Base-by-base conservation (phyloP, 1,140 invertebrate species). In the Drosophila pseudoananassae region DNA sequence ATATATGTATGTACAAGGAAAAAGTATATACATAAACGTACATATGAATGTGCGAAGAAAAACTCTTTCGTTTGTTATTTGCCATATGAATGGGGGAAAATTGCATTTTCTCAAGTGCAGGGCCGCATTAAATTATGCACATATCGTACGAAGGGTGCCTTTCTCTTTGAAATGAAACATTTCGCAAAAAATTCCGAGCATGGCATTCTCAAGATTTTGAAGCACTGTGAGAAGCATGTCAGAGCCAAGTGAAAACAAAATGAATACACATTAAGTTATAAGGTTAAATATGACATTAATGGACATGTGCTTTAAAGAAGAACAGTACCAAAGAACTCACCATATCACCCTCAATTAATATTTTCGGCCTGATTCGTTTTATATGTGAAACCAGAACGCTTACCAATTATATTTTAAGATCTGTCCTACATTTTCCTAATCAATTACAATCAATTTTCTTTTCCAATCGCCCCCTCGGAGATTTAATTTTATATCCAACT, bases 101-200 rank as follows among this genome's bases (percentile, higher is more conserved):
- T 45, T 81, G 55, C 73, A 77, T 56, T 49, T 77, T 57, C 57
- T 66, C 72, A 80, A 79, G 70, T 75, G 64, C 71, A 75, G 66
- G 66, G 66, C 66, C 66, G 64, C 64, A 69, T 70, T 70, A 76
- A 77, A 76, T 70, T 77, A 77, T 63, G 73, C 51, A 53, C 66
- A 69, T 68, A 12, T 10, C 33, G 33, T 15, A 20, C 14, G 51
- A 70, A 69, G 64, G 20, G 15, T 25, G 63, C 43, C 40, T 69
- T 49, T 70, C 66, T 46, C 64, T 56, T 69, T 69, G 66, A 69
- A 69, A 69, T 56, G 31, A 69, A 70, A 56, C 51, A 56, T 56
- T 70, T 55, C 53, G 8, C 31, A 20, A 31, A 60, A 68, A 56
- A 69, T 76, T 46, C 25, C 43, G 7, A 38, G 66, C 66, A 49